Evolutionary conservation across 2,113 vertebrate genomes (phyloP).

Genomic region (Gasterosteus nipponicus): DNA sequence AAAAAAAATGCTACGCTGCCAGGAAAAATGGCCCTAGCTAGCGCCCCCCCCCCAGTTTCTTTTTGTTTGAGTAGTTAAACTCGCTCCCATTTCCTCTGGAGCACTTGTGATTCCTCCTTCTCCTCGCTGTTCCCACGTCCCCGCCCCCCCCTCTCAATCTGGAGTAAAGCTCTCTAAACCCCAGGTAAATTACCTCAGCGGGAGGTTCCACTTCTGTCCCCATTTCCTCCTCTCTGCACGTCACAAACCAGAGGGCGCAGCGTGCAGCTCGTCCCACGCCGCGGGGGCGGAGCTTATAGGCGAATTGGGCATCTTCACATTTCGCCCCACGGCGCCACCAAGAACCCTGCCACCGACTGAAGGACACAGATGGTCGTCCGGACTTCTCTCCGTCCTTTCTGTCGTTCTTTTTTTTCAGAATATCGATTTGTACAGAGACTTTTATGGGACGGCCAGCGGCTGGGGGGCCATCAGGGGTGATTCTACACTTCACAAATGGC

Average conservation of each 20-base stretch:
- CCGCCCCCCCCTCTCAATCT: slow-evolving; percentile 50
- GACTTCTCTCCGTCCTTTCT: slow-evolving; percentile 46
- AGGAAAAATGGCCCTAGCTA: slow-evolving; percentile 60
- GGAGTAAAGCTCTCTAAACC: slow-evolving; percentile 68
- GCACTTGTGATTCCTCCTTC: slow-evolving; percentile 64
- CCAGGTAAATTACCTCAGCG: slow-evolving; percentile 73
- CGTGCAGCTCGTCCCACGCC: slow-evolving; percentile 1
- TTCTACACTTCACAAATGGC: slow-evolving; percentile 74
- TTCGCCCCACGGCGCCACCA: too few relatives aligned
- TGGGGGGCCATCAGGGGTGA: slow-evolving; percentile 70
- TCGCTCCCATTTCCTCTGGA: slow-evolving; percentile 59
- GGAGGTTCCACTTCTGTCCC: slow-evolving; percentile 62
- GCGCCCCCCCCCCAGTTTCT: slow-evolving; percentile 3
- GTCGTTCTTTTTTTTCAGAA: slow-evolving; percentile 40
- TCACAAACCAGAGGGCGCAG: background rate
- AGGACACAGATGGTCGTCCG: slow-evolving; percentile 52
- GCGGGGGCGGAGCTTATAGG: slow-evolving; percentile 55
- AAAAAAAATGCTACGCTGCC: slow-evolving; percentile 64
- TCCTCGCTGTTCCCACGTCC: slow-evolving; percentile 63
- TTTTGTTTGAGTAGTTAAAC: slow-evolving; percentile 69
- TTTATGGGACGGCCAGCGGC: slow-evolving; percentile 16
- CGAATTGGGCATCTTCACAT: slow-evolving; percentile 33
- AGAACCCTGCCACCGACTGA: slow-evolving; percentile 38
- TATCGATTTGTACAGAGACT: slow-evolving; percentile 70
- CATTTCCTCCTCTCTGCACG: slow-evolving; percentile 28